These are phyloP conservation scores for Sminthurinus signatus DNA, from an alignment of 1,140 invertebrate genomes.

Conservation along the genomic window DNA sequence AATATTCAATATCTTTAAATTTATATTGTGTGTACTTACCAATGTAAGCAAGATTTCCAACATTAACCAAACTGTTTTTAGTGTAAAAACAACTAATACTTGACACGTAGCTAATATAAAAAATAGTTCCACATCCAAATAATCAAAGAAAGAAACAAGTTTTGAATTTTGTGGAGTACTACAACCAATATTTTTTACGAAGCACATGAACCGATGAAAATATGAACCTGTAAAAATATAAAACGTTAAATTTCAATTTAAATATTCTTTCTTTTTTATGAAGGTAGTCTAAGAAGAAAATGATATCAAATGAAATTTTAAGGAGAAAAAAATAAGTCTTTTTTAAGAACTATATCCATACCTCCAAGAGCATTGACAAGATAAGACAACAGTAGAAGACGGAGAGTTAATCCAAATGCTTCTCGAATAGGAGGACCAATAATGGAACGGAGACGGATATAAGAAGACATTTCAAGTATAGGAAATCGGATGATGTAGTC, in stretches of 20 bases:
- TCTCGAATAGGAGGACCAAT: neutral
- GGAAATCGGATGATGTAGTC: neutral
- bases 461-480: neutral
- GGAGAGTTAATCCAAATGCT: neutral
- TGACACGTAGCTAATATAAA: neutral
- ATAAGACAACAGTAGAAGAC: neutral
- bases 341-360: no score
- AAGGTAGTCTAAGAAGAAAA: no score
- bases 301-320: no score
- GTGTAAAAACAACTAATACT: neutral
- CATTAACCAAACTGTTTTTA: neutral
- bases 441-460: neutral
- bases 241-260: no score
- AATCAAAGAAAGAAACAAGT: neutral
- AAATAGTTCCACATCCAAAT: conserved; percentile 3
- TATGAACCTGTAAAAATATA: no score
- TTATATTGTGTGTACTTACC: no score
- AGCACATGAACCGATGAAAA: no score
- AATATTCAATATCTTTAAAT: no score
- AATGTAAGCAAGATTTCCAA: neutral
- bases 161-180: neutral
- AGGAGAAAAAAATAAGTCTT: no score
- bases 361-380: neutral
- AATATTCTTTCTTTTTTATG: no score
- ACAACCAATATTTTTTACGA: no score